phyloP scores from a whole-genome alignment of 2,888 invertebrate genomes.

The Trachelus stipa region DNA sequence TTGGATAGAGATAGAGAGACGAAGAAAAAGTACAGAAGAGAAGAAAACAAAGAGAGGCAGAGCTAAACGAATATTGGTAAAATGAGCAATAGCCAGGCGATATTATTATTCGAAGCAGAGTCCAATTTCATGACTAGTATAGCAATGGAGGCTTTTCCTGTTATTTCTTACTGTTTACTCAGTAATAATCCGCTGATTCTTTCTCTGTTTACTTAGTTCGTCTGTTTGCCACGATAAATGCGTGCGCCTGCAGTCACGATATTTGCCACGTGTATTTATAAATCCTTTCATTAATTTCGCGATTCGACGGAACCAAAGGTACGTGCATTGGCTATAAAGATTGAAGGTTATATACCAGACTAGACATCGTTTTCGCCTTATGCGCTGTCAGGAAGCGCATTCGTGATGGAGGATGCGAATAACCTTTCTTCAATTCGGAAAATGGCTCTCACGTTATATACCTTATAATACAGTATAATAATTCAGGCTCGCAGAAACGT shows the following conservation, averaged over 20 bases:
- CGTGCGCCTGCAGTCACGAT: no score
- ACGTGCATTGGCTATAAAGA: not conserved
- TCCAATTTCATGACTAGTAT: not conserved
- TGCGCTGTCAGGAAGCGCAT: not conserved
- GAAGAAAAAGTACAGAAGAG: not conserved
- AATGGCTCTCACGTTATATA: not conserved
- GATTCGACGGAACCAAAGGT: not conserved
- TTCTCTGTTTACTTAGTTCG: not conserved
- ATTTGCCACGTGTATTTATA: not conserved
- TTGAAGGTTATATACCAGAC: not conserved
- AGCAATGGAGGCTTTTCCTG: not conserved
- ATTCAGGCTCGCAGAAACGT: not conserved
- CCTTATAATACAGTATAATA: not conserved
- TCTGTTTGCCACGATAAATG: not conserved
- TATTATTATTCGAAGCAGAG: not conserved
- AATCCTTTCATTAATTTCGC: not conserved
- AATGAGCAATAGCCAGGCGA: not conserved
- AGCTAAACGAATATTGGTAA: not conserved
- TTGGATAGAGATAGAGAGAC: not conserved
- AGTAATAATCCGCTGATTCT: not conserved
- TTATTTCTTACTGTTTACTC: not conserved
- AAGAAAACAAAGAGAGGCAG: conserved; percentile 9
- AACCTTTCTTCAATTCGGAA: not conserved
- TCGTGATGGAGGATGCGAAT: not conserved
- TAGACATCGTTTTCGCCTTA: not conserved